phyloP scores from a whole-genome alignment of 2,113 vertebrate species.

The Ia io region DNA sequence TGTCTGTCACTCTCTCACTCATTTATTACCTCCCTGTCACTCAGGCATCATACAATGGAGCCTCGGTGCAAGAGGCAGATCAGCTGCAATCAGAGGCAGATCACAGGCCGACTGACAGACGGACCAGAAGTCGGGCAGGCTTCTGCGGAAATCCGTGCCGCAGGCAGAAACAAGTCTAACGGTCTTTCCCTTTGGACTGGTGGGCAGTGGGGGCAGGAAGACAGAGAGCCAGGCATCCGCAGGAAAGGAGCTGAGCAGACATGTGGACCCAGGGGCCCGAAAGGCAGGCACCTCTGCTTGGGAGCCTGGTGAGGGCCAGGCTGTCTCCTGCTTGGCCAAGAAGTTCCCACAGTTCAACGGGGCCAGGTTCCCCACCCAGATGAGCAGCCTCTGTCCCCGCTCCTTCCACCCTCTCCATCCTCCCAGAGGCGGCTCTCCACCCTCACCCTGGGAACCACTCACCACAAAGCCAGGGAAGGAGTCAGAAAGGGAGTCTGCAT shows the following conservation, averaged over 20 bases:
- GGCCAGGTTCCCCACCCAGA: not conserved
- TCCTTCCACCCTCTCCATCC: not conserved
- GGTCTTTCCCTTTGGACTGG: not conserved
- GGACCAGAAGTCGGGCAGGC: not conserved
- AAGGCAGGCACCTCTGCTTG: not conserved
- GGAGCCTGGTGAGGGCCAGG: not conserved
- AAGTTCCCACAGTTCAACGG: not conserved
- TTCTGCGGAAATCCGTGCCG: not conserved
- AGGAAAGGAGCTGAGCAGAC: not conserved
- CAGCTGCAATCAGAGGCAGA: not conserved
- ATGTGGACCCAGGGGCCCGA: not conserved
- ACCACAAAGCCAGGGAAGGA: not conserved
- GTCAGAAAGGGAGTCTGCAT: not conserved
- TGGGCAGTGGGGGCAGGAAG: not conserved
- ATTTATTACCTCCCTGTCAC: conserved; percentile 61
- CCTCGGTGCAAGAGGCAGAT: conserved; percentile 43
- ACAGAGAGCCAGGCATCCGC: not conserved
- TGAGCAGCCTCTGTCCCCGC: not conserved
- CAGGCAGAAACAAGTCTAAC: not conserved
- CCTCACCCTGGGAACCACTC: not conserved
- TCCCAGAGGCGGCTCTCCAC: too few species aligned
- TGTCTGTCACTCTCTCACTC: conserved; percentile 42
- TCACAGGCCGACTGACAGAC: not conserved
- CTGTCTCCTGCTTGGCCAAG: not conserved
- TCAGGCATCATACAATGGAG: conserved; percentile 14